Evolutionary conservation across 92 coral and sea anemone genomes (phyloP), one percentile per base, ranked within the genome.

Genomic region (Epizoanthus scotinus): DNA sequence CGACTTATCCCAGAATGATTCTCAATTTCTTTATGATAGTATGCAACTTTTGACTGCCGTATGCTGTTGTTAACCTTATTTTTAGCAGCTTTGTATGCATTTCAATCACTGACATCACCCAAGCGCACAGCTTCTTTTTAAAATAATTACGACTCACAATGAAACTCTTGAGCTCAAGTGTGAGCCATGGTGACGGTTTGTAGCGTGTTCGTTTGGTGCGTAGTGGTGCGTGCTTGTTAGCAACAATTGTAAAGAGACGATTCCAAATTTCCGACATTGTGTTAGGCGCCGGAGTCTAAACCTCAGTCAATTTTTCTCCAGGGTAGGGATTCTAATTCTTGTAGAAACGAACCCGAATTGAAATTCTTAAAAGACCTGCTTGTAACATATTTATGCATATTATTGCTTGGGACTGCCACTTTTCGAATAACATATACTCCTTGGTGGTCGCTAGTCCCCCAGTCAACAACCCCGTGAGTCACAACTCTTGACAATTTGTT

Each of bases 251-350:
- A 18, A 52, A 52, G 57, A 52, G 57, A 34, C 53, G 27, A 27
- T 44, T 31, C 84, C 84, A 81, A 60, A 57, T 29, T 50, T 65
- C 38, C 74, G 54, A 66, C 49, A 71, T 62, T 50, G 22, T 67
- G 38, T 81, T 63, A 15, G 84, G 77, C 67, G 14, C n/a, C n/a
- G n/a, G 53, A 71, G 27, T 38, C 70, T 40, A 50, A 44, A 24
- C n/a, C n/a, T n/a, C 25, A 64, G 61, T 67, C 84, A 31, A 81
- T 61, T 50, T 20, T 49, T 34, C 70, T 26, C 84, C 78, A 67
- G 54, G 84, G 69, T 7, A 6, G 31, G 1, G n/a, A 44, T 47
- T 22, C 44, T 20, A 54, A 36, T 8, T 54, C 58, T 54, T 38
- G 62, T 19, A 57, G 18, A 57, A 17, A 57, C 10, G 0, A 18